A percentile compares a stretch with the other conserved stretches of the same genome.
These are phyloP conservation scores for Molorchus minor DNA, from an alignment of 2,888 invertebrate genomes.

Conservation along the genomic window DNA sequence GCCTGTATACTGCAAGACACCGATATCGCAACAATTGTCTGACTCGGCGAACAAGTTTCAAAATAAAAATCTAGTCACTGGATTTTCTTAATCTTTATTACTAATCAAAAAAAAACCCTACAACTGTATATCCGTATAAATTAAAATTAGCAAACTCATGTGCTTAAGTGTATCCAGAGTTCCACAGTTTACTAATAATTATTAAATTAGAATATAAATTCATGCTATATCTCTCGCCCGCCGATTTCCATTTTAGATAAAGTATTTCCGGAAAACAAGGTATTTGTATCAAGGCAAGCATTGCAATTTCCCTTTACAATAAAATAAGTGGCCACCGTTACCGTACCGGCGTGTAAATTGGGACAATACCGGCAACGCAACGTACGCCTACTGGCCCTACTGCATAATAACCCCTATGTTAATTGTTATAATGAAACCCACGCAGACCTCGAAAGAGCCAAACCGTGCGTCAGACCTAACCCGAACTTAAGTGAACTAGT, in stretches of 20 bases:
- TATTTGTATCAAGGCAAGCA: slow-evolving; percentile 11
- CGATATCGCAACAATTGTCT: no score
- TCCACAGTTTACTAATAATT: background rate
- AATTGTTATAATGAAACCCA: background rate
- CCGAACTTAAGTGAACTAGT: slow-evolving; percentile 1
- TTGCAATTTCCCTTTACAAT: slow-evolving; percentile 10
- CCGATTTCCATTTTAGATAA: slow-evolving; percentile 17
- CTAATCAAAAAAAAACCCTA: no score
- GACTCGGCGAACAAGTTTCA: no score
- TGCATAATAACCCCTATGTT: background rate
- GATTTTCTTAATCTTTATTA: no score
- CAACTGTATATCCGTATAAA: no score
- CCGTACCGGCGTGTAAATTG: slow-evolving; percentile 6
- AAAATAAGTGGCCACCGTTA: slow-evolving; percentile 5
- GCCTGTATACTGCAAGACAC: no score
- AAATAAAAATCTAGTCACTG: no score
- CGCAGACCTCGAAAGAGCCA: background rate
- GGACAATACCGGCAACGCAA: background rate
- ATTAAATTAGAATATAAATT: background rate
- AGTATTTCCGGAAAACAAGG: slow-evolving; percentile 2
- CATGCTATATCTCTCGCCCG: background rate
- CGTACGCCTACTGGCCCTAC: no score
- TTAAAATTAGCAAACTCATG: no score
- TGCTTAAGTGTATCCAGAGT: background rate
- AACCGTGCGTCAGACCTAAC: background rate